Percentiles rank a stretch among this genome's conserved stretches.
These are phyloP conservation scores for Gambelia wislizenii DNA, from an alignment of 2,797 vertebrate genomes.

Conservation along the genomic window DNA sequence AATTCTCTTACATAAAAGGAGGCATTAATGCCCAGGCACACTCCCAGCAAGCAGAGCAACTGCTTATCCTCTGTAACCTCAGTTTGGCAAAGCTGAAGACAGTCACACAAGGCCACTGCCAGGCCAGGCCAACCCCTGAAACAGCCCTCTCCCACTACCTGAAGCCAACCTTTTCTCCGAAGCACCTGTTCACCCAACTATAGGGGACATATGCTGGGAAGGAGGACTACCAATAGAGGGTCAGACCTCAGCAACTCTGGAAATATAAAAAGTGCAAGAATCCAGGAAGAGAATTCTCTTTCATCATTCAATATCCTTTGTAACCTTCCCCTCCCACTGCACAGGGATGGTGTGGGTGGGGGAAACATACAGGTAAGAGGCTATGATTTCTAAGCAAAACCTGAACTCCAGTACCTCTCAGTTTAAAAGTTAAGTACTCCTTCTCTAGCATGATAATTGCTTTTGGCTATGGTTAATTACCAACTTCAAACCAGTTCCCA, in stretches of 20 bases:
- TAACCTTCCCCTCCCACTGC: not conserved
- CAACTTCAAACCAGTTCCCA: not conserved
- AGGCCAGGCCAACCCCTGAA: not conserved
- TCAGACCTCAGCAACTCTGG: not conserved
- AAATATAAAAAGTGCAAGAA: not conserved
- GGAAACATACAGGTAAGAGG: not conserved
- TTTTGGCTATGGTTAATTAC: not conserved
- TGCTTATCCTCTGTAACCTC: not conserved
- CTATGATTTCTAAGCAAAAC: not conserved
- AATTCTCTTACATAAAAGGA: conserved; percentile 18
- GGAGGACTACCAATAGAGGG: not conserved
- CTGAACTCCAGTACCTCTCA: not conserved
- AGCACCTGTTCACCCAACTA: not conserved
- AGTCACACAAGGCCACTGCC: not conserved
- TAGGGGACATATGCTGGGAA: not conserved
- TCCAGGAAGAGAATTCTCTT: too few relatives aligned
- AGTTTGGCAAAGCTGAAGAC: not conserved
- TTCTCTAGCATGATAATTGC: not conserved
- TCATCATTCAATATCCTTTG: not conserved
- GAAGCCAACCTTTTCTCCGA: not conserved
- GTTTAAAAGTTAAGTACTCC: not conserved
- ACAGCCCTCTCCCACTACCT: not conserved
- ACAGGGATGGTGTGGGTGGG: not conserved
- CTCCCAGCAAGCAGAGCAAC: not conserved
- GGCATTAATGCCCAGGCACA: not conserved